Percentiles rank a stretch among this genome's conserved stretches.
phyloP scores from a whole-genome alignment of 2,113 vertebrate species.

The Eptesicus fuscus region DNA sequence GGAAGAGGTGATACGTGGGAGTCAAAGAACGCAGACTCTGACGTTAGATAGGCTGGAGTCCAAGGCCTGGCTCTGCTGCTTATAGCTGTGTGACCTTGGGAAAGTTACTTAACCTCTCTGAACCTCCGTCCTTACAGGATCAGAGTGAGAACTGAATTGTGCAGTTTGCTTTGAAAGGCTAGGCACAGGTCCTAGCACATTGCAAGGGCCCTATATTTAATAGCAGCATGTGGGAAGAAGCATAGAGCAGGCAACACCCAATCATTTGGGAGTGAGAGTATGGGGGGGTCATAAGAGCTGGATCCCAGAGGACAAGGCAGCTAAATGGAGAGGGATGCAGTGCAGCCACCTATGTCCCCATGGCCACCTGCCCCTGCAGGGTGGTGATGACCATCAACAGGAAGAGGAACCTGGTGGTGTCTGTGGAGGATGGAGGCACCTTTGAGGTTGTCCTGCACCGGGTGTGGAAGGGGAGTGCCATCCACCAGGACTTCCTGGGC shows the following conservation, averaged over 20 bases:
- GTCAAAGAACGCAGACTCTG: not conserved
- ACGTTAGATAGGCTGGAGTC: not conserved
- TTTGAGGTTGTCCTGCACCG: slow-evolving; percentile 89
- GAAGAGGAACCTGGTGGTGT: slow-evolving; percentile 82
- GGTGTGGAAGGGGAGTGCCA: slow-evolving; percentile 84
- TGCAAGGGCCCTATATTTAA: not conserved
- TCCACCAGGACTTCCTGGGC: slow-evolving; percentile 87
- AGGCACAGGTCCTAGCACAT: not conserved
- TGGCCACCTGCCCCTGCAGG: slow-evolving; percentile 68
- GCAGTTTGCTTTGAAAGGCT: not conserved
- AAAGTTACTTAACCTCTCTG: slow-evolving; percentile 2
- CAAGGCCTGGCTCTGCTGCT: not conserved
- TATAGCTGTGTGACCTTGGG: not conserved
- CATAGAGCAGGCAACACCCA: not conserved
- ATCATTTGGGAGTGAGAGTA: not conserved
- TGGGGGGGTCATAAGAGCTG: not conserved
- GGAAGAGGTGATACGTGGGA: not conserved
- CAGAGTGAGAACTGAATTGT: not conserved
- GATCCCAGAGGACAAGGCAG: not conserved
- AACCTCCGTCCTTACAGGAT: not conserved
- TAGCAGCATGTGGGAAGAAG: not conserved
- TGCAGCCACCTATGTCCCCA: not conserved
- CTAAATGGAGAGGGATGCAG: not conserved
- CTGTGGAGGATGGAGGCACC: slow-evolving; percentile 84
- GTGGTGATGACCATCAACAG: slow-evolving; percentile 83